These are phyloP conservation scores for Diplolepis rosae DNA, from an alignment of 2,888 invertebrate genomes.

Conservation along the genomic window DNA sequence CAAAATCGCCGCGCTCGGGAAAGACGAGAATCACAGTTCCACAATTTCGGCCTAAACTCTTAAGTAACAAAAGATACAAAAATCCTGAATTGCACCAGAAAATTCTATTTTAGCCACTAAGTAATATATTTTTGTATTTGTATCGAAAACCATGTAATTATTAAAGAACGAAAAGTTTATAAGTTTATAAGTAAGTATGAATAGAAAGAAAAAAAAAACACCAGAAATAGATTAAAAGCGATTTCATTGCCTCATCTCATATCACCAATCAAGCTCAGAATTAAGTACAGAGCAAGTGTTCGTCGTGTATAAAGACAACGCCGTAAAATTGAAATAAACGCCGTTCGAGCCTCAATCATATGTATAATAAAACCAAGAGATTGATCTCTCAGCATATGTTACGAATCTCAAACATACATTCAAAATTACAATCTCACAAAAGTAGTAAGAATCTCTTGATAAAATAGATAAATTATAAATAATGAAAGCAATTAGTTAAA, in stretches of 20 bases:
- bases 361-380: background rate
- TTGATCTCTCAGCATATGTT: background rate
- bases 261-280: background rate
- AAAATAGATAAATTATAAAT: background rate
- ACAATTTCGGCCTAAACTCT: background rate
- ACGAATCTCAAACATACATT: background rate
- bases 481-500: conserved; percentile 38
- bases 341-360: background rate
- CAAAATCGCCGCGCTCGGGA: conserved; percentile 87
- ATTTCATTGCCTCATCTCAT: conserved; percentile 16
- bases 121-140: conserved; percentile 3
- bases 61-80: background rate
- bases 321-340: background rate
- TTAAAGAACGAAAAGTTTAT: too few relatives aligned
- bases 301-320: background rate
- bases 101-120: background rate
- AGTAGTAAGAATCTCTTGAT: too few relatives aligned
- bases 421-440: background rate
- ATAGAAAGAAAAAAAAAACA: background rate
- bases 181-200: too few relatives aligned
- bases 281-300: conserved; percentile 12
- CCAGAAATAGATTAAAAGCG: conserved; percentile 1
- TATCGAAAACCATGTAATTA: background rate
- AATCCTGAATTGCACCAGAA: background rate
- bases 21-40: conserved; percentile 76